Evolutionary conservation across 2,797 vertebrate species (phyloP).

Genomic region (Sphenodon punctatus): DNA sequence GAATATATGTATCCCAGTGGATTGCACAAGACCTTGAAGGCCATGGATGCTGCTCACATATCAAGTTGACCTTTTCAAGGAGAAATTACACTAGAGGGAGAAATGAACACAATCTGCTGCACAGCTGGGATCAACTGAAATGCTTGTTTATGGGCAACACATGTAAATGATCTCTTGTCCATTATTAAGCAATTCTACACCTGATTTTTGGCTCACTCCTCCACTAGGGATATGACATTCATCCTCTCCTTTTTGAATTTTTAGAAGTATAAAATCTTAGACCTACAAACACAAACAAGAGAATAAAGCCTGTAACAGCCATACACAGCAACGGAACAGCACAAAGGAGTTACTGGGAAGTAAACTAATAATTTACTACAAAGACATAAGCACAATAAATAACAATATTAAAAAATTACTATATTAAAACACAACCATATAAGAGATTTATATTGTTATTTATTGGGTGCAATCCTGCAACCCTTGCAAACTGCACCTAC

Average conservation of each 20-base stretch:
- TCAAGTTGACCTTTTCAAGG: neutral
- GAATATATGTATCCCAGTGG: neutral
- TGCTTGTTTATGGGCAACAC: neutral
- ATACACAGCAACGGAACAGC: no score
- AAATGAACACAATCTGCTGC: neutral
- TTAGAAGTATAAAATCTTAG: no score
- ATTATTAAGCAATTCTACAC: neutral
- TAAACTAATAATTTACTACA: no score
- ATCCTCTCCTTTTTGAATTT: neutral
- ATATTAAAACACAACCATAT: no score
- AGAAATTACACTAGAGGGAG: neutral
- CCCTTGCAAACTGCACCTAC: no score
- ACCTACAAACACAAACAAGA: no score
- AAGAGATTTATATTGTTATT: no score
- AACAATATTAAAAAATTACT: no score
- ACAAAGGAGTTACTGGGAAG: no score
- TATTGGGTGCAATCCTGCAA: no score
- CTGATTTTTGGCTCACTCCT: conserved; percentile 18
- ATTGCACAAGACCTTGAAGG: neutral
- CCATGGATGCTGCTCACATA: neutral
- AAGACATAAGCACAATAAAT: no score
- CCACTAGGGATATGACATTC: neutral
- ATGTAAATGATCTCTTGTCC: neutral
- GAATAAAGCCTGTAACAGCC: no score
- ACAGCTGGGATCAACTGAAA: neutral